phyloP scores from a whole-genome alignment of 2,113 vertebrate species.

The Vidua chalybeata region DNA sequence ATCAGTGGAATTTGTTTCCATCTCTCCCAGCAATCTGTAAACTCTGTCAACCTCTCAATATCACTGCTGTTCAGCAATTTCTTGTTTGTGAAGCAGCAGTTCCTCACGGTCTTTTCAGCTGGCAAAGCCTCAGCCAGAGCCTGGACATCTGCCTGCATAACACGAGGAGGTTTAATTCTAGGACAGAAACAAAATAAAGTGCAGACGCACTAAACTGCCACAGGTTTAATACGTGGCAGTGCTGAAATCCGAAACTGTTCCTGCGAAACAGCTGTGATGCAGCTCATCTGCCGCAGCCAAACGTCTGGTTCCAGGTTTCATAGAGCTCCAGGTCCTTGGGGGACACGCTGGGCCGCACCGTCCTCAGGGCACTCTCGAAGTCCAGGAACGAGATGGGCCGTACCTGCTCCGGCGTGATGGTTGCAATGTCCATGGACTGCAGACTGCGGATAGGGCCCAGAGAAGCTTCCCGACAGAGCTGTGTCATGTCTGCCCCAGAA shows the following conservation, averaged over 20 bases:
- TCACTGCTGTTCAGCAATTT: not conserved
- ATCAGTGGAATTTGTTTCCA: not conserved
- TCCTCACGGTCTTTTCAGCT: not conserved
- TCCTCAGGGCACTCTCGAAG: conserved; percentile 88
- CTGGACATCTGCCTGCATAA: not conserved
- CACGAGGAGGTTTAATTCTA: not conserved
- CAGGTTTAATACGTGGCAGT: rapidly evolving
- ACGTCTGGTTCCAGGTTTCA: conserved; percentile 91
- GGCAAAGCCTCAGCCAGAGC: not conserved
- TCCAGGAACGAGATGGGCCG: conserved; percentile 85
- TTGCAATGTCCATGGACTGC: conserved; percentile 84
- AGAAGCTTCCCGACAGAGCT: conserved; percentile 93
- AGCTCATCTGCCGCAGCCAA: conserved; percentile 86
- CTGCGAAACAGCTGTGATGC: too few relatives aligned
- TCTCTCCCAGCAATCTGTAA: not conserved
- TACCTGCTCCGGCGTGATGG: conserved; percentile 87
- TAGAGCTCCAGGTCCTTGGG: conserved; percentile 88
- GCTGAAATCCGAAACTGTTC: too few relatives aligned
- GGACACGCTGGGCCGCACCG: conserved; percentile 89
- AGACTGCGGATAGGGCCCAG: conserved; percentile 94
- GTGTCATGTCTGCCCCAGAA: conserved; percentile 95
- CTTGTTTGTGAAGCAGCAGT: not conserved
- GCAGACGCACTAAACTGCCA: not conserved
- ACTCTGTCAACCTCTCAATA: not conserved
- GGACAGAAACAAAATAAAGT: not conserved